Evolutionary conservation across 2,888 invertebrate genomes (phyloP), one percentile per base, ranked within the genome.

Genomic region (Mechanitis messenoides): DNA sequence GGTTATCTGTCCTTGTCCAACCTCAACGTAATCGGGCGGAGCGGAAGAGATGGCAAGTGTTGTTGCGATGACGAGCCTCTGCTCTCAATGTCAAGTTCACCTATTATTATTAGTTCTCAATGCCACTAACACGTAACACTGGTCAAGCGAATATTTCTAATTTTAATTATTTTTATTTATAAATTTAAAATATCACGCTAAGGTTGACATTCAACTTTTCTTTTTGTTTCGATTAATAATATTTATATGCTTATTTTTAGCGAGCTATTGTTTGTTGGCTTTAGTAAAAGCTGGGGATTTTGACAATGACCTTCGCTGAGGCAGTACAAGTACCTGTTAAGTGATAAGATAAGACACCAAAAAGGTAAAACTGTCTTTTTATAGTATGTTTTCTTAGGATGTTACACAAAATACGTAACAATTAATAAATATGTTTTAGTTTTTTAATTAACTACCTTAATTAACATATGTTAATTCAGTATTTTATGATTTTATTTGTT

Each of bases 31-130:
- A 65, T 71, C 65, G 70, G 56, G 63, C 66, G 60, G 85, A 75
- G 82, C 74, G 83, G 78, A 72, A 77, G 87, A 85, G 88, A 87
- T 73, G 77, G 80, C 76, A 71, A 74, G 77, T 78, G 80, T 81
- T 76, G 83, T 80, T 83, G 77, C 81, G 84, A 84, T 88, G 89
- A 90, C 89, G 89, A 90, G 87, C 86, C 88, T 87, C 85, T 84
- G 80, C 74, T 83, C 85, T 88, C 90, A 89, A 90, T 89, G 90
- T 90, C 90, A 90, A 90, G 90, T 90, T 90, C 90, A 89, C 84
- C 86, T 89, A 87, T 88, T 87, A 88, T 87, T 89, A 88, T 88
- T 89, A 88, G 89, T 85, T 79, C 77, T 87, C 89, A 90, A 89
- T 90, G 89, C 89, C 88, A 87, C 84, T 75, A 80, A 85, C 81